Conservation (phyloP, 2,888 invertebrate species). For the Eupeodes latifasciatus region DNA sequence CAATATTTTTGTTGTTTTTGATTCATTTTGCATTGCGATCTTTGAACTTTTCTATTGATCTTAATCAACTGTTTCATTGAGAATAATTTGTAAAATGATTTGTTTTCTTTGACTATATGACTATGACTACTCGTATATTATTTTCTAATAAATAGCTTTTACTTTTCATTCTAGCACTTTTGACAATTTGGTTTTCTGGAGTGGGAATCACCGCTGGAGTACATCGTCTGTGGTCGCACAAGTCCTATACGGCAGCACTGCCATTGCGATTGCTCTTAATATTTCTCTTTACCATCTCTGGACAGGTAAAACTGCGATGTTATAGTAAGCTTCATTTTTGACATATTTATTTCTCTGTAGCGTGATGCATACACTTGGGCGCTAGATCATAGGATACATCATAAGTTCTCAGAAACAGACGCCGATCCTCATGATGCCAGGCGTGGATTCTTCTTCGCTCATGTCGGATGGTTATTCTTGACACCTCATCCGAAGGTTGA, state of each 20-base stretch:
- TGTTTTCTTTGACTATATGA: neutral
- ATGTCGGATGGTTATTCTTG: conserved; percentile 95
- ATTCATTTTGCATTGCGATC: conserved; percentile 35
- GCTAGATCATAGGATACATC: conserved; percentile 94
- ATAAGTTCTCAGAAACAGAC: conserved; percentile 94
- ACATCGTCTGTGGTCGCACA: conserved; percentile 92
- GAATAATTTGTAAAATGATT: conserved; percentile 51
- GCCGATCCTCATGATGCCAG: conserved; percentile 91
- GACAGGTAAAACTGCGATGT: conserved; percentile 86
- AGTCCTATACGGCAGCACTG: conserved; percentile 90
- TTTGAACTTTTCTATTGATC: conserved; percentile 53
- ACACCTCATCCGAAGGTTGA: conserved; percentile 93
- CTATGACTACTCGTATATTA: too few species aligned
- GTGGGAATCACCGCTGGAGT: conserved; percentile 93
- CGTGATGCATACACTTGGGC: conserved; percentile 94
- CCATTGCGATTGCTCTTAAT: conserved; percentile 89
- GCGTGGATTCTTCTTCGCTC: conserved; percentile 95
- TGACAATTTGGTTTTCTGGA: conserved; percentile 88
- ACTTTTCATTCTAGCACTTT: conserved; percentile 84
- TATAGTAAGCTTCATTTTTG: neutral
- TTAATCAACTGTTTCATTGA: conserved; percentile 60
- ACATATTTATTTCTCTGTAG: conserved; percentile 84
- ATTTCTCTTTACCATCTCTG: conserved; percentile 90
- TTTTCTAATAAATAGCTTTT: conserved; percentile 21
- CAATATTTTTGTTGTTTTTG: conserved; percentile 28